phyloP scores from a whole-genome alignment of 1,140 invertebrate species.

The Armadillidium nasatum region DNA sequence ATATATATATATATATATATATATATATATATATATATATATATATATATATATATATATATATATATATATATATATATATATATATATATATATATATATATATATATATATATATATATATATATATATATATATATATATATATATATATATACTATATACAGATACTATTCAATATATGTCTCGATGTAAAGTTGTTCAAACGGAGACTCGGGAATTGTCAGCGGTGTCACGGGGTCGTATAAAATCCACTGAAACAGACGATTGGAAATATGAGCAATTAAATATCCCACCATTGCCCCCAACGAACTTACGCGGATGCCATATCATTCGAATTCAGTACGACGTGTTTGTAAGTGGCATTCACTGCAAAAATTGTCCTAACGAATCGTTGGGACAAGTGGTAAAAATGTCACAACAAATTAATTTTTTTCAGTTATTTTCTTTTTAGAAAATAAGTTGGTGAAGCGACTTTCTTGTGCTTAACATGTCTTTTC shows the following conservation, averaged over 20 bases:
- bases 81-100: slow-evolving; percentile 5
- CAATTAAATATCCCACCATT: slow-evolving; percentile 88
- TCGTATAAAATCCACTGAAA: slow-evolving; percentile 73
- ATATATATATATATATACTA: background rate
- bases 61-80: too few relatives aligned
- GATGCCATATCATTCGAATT: slow-evolving; percentile 89
- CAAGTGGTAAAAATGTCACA: too few relatives aligned
- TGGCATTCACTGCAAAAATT: too few relatives aligned
- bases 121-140: slow-evolving; percentile 12
- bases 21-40: too few relatives aligned
- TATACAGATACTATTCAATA: slow-evolving; percentile 88
- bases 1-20: too few relatives aligned
- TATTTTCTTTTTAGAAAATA: too few relatives aligned
- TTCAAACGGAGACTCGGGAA: slow-evolving; percentile 80
- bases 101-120: slow-evolving; percentile 14
- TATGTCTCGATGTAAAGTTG: slow-evolving; percentile 74
- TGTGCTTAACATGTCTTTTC: too few relatives aligned
- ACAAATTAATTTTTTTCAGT: too few relatives aligned
- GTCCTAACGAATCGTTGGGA: too few relatives aligned
- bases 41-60: too few relatives aligned
- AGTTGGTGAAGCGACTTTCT: too few relatives aligned
- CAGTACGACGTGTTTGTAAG: slow-evolving; percentile 92
- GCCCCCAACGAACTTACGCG: slow-evolving; percentile 89
- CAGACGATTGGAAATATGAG: slow-evolving; percentile 82
- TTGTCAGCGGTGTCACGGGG: slow-evolving; percentile 73